A percentile compares a stretch with the other conserved stretches of the same genome.
These are phyloP conservation scores for Drosophila baimaii DNA, from an alignment of 1,140 invertebrate genomes.

Conservation along the genomic window DNA sequence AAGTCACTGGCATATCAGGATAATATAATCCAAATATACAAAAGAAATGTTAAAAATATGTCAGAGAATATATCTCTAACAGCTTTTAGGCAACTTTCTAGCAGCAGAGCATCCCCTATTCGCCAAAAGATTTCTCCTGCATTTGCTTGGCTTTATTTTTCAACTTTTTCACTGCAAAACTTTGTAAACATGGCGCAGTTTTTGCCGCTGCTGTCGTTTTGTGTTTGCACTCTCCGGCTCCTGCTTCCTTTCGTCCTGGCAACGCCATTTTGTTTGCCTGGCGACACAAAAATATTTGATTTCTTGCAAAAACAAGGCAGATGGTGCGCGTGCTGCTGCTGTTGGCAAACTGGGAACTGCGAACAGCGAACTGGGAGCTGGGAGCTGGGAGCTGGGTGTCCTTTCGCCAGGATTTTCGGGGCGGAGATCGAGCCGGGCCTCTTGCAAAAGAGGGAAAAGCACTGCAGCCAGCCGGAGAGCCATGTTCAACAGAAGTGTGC, in stretches of 20 bases:
- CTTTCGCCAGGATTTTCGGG: slow-evolving; percentile 17
- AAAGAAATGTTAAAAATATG: neutral
- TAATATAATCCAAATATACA: too few relatives aligned
- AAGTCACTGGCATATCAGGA: neutral
- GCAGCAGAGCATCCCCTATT: slow-evolving; percentile 36
- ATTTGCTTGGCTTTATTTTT: slow-evolving; percentile 45
- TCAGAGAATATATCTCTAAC: too few relatives aligned
- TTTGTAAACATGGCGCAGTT: slow-evolving; percentile 69
- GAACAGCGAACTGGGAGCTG: slow-evolving; percentile 7
- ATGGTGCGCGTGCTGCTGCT: slow-evolving; percentile 30
- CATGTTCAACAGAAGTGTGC: slow-evolving; percentile 62
- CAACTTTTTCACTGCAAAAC: slow-evolving; percentile 65
- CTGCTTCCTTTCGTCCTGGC: slow-evolving; percentile 49
- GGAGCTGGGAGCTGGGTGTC: neutral
- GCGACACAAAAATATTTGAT: slow-evolving; percentile 83
- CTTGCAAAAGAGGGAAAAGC: slow-evolving; percentile 6
- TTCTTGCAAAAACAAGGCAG: slow-evolving; percentile 78
- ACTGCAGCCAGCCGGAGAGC: slow-evolving; percentile 47
- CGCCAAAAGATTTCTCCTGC: neutral
- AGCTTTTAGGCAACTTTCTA: neutral
- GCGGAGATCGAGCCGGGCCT: too few relatives aligned
- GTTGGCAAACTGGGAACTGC: too few relatives aligned
- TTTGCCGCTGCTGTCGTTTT: slow-evolving; percentile 47
- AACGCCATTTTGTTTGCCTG: slow-evolving; percentile 81
- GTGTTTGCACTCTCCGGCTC: slow-evolving; percentile 52